Conservation (phyloP, 2,797 vertebrate genomes). For the Gambusia yucatana region DNA sequence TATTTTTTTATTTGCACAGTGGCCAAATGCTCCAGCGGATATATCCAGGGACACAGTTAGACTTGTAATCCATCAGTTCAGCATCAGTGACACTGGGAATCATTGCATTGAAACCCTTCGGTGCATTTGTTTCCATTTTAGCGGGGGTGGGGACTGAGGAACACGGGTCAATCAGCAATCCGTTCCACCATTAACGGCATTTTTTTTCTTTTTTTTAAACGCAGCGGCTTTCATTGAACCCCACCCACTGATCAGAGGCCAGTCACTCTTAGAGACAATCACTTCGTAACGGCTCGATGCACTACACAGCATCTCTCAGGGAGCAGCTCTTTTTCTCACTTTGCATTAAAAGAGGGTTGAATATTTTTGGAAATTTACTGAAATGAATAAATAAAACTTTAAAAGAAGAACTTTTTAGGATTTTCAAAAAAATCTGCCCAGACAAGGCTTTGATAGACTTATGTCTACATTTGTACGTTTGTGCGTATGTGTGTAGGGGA, state of each 20-base stretch:
- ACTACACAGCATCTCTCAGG: conserved; percentile 95
- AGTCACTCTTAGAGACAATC: conserved; percentile 92
- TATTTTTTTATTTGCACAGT: conserved; percentile 41
- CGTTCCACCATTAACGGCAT: conserved; percentile 22
- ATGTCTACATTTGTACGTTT: conserved; percentile 48
- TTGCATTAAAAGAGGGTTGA: conserved; percentile 81
- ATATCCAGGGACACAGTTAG: conserved; percentile 2
- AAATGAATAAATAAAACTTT: conserved; percentile 70
- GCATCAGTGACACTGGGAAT: conserved; percentile 19
- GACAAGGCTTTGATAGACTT: conserved; percentile 91
- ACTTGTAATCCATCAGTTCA: neutral
- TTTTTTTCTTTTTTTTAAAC: conserved; percentile 10
- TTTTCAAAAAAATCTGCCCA: conserved; percentile 76
- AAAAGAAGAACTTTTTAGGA: conserved; percentile 71
- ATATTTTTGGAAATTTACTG: conserved; percentile 79
- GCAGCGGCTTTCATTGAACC: conserved; percentile 28
- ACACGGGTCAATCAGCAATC: conserved; percentile 3
- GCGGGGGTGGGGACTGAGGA: neutral
- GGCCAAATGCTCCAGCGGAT: conserved; percentile 50
- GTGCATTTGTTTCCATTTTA: conserved; percentile 6
- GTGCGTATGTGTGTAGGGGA: conserved; percentile 64
- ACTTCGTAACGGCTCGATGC: conserved; percentile 85
- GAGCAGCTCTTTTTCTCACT: conserved; percentile 88
- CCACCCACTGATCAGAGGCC: conserved; percentile 69
- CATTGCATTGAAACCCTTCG: conserved; percentile 9